Evolutionary conservation across 1,140 invertebrate species (phyloP).

Genomic region (Archivesica marissinica): DNA sequence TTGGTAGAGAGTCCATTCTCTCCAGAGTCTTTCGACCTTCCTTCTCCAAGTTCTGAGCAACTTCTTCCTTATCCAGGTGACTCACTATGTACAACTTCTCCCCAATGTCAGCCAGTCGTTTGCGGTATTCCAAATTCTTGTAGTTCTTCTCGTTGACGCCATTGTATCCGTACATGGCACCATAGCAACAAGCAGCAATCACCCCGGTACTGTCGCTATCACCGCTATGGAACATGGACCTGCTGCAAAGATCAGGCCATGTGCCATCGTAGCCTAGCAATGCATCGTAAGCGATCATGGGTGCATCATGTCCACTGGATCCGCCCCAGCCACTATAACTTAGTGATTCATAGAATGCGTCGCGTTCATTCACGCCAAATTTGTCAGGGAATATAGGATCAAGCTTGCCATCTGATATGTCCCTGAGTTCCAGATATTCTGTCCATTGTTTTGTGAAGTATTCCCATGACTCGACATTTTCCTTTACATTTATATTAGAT

Average conservation of each 20-base stretch:
- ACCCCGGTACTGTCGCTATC: conserved; percentile 83
- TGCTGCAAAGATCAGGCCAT: conserved; percentile 80
- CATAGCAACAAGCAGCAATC: conserved; percentile 82
- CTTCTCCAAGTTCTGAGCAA: not conserved
- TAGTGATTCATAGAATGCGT: conserved; percentile 78
- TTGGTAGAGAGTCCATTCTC: not conserved
- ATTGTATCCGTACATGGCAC: conserved; percentile 79
- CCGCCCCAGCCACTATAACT: conserved; percentile 81
- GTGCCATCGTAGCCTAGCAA: conserved; percentile 72
- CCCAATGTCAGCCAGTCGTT: conserved; percentile 60
- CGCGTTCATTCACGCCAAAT: conserved; percentile 78
- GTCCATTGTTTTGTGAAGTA: conserved; percentile 79
- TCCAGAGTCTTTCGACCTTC: not conserved
- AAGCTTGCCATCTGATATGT: conserved; percentile 70
- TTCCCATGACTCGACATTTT: conserved; percentile 76
- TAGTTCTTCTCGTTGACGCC: conserved; percentile 77
- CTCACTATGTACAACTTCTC: conserved; percentile 14
- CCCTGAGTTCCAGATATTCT: conserved; percentile 75
- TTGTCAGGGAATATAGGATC: conserved; percentile 76
- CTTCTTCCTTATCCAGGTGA: not conserved
- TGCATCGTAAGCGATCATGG: conserved; percentile 83
- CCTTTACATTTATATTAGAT: conserved; percentile 70
- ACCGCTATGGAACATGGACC: conserved; percentile 81
- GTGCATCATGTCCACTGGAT: conserved; percentile 82
- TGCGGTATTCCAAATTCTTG: conserved; percentile 69